Evolutionary conservation across 2,888 invertebrate species (phyloP), one percentile per base, ranked within the genome.

Genomic region (Pharmacophagus antenor): DNA sequence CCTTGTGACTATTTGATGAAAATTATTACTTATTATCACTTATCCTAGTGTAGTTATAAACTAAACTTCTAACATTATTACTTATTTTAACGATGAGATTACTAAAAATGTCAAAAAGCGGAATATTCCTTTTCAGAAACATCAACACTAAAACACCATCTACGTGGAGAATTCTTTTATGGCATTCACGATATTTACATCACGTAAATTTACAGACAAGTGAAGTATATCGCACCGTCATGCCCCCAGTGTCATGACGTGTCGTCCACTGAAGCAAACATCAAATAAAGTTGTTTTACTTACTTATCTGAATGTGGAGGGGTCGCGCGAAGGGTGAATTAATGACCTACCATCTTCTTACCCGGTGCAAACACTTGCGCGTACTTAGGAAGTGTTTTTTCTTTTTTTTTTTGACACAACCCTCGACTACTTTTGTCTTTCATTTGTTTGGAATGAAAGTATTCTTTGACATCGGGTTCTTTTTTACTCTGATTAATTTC

Each of bases 251-350:
- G 74, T 76, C 78, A 78, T 77, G 75, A 73, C 74, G 72, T 65
- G 65, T 65, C 67, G 75, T 72, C 81, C 78, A 76, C 73, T 79
- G 80, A 77, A 79, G 78, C 77, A 74, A 81, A 86, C 87, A 88
- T 88, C 88, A 88, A 89, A 89, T 89, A 88, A 88, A 86, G 86
- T 88, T 88, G 86, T 88, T 86, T 87, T 85, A 87, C 86, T 87
- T 83, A 84, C 83, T 82, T 86, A 86, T 85, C 85, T 78, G 74
- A 79, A 75, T 78, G 78, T 72, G 75, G 31, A 73, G 79, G 79
- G 80, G 74, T 71, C 72, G 69, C 61, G 70, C 68, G 70, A 69
- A 69, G 87, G 88, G 88, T 88, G 88, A 88, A 87, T 87, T 88
- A 88, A 88, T 88, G 86, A 85, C 77, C 73, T 76, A 71, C 63